Evolutionary conservation across 2,797 vertebrate species (phyloP).

Genomic region (Neoniphon sammara): DNA sequence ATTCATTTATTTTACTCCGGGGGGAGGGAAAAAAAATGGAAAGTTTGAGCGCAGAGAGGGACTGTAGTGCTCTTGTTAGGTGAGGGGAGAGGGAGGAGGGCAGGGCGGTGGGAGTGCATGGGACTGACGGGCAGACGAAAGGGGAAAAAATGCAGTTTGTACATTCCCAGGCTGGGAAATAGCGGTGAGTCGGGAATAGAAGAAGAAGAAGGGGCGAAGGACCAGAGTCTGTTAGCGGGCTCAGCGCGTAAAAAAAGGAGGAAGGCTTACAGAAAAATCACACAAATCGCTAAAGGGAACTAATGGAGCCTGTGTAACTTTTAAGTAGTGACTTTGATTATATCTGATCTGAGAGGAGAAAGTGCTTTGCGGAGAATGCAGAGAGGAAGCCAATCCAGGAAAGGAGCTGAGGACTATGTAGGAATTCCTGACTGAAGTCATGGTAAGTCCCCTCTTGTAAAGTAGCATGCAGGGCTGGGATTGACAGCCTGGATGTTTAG

Average conservation of each 20-base stretch:
- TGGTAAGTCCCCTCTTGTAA: constrained; percentile 77
- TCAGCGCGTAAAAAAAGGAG: neutral
- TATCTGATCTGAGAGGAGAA: constrained; percentile 24
- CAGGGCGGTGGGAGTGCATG: constrained; percentile 44
- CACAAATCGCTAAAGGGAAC: neutral
- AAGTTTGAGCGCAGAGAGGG: constrained; percentile 75
- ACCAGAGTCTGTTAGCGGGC: neutral
- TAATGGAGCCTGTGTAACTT: constrained; percentile 4
- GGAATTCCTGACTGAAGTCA: constrained; percentile 77
- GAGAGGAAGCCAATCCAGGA: constrained; percentile 64
- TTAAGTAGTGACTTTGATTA: neutral
- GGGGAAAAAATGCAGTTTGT: constrained; percentile 38
- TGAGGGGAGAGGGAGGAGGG: constrained; percentile 50
- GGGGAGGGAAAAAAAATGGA: constrained; percentile 72
- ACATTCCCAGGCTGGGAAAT: constrained; percentile 73
- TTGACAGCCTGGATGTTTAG: neutral
- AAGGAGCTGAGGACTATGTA: constrained; percentile 75
- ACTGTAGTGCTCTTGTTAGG: constrained; percentile 81
- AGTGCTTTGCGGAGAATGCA: constrained; percentile 55
- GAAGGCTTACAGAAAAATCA: neutral
- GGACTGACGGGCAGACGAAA: constrained; percentile 47
- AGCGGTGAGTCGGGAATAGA: constrained; percentile 33
- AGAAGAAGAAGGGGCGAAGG: constrained; percentile 26
- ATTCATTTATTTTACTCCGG: constrained; percentile 70
- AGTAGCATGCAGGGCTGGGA: neutral